Evolutionary conservation across 2,888 invertebrate genomes (phyloP).

Genomic region (Scaptomyza flava): DNA sequence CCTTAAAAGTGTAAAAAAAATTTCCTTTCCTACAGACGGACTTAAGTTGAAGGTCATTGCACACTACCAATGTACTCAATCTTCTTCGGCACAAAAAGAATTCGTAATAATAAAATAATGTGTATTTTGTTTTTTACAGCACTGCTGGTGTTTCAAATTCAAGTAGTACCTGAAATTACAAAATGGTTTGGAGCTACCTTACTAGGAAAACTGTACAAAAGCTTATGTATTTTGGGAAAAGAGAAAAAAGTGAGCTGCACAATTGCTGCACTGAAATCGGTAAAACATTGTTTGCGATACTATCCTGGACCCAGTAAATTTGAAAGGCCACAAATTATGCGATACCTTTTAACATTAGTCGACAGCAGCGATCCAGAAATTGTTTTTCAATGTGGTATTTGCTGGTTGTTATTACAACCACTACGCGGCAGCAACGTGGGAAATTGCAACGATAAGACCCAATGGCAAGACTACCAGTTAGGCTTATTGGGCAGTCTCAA

Average conservation of each 20-base stretch:
- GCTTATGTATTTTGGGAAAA: slow-evolving; percentile 22
- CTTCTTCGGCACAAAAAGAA: too few species aligned
- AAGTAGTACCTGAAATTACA: slow-evolving; percentile 29
- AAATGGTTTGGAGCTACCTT: slow-evolving; percentile 48
- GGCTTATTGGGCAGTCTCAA: slow-evolving; percentile 38
- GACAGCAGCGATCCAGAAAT: slow-evolving; percentile 48
- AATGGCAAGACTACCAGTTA: slow-evolving; percentile 55
- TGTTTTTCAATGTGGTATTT: slow-evolving; percentile 46
- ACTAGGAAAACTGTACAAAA: slow-evolving; percentile 43
- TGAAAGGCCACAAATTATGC: slow-evolving; percentile 25
- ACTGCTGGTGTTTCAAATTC: slow-evolving; percentile 43
- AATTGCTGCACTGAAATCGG: slow-evolving; percentile 29
- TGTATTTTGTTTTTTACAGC: slow-evolving; percentile 34
- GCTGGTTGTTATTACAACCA: slow-evolving; percentile 62
- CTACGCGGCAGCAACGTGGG: slow-evolving; percentile 22
- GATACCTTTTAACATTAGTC: slow-evolving; percentile 36
- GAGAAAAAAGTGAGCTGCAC: slow-evolving; percentile 3
- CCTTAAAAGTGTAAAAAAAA: too few species aligned
- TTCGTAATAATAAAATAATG: too few species aligned
- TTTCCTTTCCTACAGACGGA: too few species aligned
- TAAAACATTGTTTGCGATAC: slow-evolving; percentile 46
- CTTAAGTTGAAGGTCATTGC: too few species aligned
- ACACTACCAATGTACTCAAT: too few species aligned
- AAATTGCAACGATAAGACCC: slow-evolving; percentile 9
- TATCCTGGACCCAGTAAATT: slow-evolving; percentile 59